These are phyloP conservation scores for Uloborus plumipes DNA, from an alignment of 2,888 invertebrate genomes.

Conservation along the genomic window DNA sequence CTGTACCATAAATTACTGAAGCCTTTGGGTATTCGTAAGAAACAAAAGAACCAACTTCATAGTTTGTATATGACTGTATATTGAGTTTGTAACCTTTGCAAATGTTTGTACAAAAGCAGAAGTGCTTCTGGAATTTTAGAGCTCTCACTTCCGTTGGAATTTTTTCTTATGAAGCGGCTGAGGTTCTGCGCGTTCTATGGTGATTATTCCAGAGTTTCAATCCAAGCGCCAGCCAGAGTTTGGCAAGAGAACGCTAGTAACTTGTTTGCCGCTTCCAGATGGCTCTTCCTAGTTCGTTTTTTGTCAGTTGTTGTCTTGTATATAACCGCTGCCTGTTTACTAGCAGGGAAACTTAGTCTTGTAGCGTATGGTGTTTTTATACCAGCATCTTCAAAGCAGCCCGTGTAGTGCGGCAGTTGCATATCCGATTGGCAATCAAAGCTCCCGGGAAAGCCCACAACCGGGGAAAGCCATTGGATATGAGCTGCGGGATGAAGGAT, in stretches of 20 bases:
- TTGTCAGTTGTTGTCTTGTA: conserved; percentile 64
- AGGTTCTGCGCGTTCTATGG: conserved; percentile 64
- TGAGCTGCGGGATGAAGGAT: conserved; percentile 26
- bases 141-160: conserved; percentile 8
- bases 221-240: conserved; percentile 58
- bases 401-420: conserved; percentile 34
- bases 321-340: conserved; percentile 60
- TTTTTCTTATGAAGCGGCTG: conserved; percentile 45
- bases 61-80: conserved; percentile 39
- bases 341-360: conserved; percentile 61
- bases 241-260: conserved; percentile 62
- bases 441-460: neutral
- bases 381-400: conserved; percentile 55
- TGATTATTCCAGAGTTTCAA: conserved; percentile 55
- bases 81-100: conserved; percentile 18
- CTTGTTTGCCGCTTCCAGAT: conserved; percentile 62
- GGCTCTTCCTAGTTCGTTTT: conserved; percentile 58
- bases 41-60: conserved; percentile 16
- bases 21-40: conserved; percentile 32
- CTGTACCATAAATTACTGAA: conserved; percentile 51
- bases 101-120: conserved; percentile 29
- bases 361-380: conserved; percentile 63
- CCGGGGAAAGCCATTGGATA: neutral
- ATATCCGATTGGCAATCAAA: conserved; percentile 9
- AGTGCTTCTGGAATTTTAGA: conserved; percentile 10